Percentiles rank a stretch among this genome's conserved stretches.
These are phyloP conservation scores for Galemys pyrenaicus DNA, from an alignment of 2,113 vertebrate species.

Conservation along the genomic window DNA sequence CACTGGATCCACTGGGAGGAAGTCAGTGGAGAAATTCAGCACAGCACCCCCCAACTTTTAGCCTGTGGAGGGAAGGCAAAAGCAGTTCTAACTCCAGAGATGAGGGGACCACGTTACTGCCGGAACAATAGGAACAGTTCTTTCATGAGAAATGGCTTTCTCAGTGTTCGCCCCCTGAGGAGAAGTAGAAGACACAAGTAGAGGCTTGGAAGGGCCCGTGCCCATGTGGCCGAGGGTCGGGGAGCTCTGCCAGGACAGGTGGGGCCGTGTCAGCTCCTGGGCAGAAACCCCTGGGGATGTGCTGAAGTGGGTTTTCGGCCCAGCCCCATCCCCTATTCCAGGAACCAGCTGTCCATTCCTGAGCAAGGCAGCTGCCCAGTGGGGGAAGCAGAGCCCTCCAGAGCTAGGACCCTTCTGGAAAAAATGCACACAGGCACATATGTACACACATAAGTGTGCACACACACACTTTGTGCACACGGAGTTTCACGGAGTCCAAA, in stretches of 20 bases:
- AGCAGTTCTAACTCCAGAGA: background rate
- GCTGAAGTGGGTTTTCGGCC: background rate
- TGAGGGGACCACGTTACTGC: background rate
- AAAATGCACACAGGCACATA: background rate
- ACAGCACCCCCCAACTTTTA: background rate
- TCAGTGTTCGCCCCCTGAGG: fast-evolving
- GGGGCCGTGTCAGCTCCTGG: background rate
- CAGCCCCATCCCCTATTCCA: background rate
- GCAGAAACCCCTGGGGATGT: background rate
- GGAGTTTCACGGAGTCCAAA: background rate
- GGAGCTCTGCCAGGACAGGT: fast-evolving
- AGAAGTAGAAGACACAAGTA: fast-evolving
- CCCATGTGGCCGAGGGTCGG: background rate
- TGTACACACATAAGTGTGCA: too few relatives aligned
- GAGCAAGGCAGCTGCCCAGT: background rate
- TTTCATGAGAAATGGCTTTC: too few relatives aligned
- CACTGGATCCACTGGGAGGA: background rate
- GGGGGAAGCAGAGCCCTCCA: background rate
- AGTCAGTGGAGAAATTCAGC: background rate
- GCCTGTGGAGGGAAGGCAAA: background rate
- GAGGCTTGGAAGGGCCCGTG: background rate
- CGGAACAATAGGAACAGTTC: background rate
- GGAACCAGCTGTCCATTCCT: background rate
- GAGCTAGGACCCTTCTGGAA: background rate
- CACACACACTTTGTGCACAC: background rate